phyloP scores from a whole-genome alignment of 2,797 vertebrate genomes.

The Danionella dracula region DNA sequence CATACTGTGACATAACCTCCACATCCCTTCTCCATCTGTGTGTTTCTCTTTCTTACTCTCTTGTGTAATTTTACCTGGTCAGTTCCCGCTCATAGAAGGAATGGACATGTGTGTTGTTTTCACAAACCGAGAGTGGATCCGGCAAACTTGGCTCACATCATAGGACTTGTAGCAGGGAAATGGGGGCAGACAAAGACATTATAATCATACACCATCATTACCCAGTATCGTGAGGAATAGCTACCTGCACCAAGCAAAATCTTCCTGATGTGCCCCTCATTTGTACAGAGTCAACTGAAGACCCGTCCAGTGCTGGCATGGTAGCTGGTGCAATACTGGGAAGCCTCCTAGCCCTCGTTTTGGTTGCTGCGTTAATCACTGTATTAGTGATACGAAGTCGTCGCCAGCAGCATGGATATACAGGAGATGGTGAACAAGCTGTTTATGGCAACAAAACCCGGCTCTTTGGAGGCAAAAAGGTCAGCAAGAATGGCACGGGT shows the following conservation, averaged over 20 bases:
- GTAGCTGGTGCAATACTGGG: constrained; percentile 79
- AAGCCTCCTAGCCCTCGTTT: constrained; percentile 74
- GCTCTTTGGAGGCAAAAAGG: constrained; percentile 63
- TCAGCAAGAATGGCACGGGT: constrained; percentile 57
- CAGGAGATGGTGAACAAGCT: constrained; percentile 58
- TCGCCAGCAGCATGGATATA: constrained; percentile 58
- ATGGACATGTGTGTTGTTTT: constrained; percentile 46
- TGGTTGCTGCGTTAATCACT: constrained; percentile 69
- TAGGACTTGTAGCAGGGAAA: constrained; percentile 42
- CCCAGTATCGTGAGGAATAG: constrained; percentile 17
- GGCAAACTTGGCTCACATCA: constrained; percentile 74
- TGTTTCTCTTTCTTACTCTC: constrained; percentile 7
- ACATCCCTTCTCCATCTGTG: constrained; percentile 32
- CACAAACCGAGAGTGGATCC: constrained; percentile 50
- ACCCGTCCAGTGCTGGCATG: constrained; percentile 67
- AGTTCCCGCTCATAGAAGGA: constrained; percentile 13
- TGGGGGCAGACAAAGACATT: constrained; percentile 10
- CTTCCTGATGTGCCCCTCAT: constrained; percentile 42
- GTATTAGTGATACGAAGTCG: constrained; percentile 71
- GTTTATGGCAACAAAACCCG: constrained; percentile 74
- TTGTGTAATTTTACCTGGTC: constrained; percentile 13
- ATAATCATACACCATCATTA: constrained; percentile 3
- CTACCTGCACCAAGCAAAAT: constrained; percentile 5
- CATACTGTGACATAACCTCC: constrained; percentile 19
- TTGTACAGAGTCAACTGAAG: constrained; percentile 68